A percentile compares a stretch with the other conserved stretches of the same genome.
phyloP scores from a whole-genome alignment of 2,113 vertebrate species.

The Scopus umbretta region DNA sequence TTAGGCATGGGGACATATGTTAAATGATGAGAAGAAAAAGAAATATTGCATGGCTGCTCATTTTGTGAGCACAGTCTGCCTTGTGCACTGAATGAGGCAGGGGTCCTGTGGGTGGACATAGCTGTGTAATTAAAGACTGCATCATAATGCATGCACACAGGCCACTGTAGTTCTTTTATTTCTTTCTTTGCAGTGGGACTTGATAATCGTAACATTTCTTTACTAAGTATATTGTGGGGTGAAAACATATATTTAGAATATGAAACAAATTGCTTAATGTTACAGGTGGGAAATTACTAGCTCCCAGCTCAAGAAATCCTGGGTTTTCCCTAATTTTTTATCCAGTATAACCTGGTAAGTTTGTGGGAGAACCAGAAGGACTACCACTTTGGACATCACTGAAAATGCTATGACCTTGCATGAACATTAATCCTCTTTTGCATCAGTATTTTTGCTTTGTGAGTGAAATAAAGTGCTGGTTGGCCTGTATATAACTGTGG shows the following conservation, averaged over 20 bases:
- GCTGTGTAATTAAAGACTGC: neutral
- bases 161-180: neutral
- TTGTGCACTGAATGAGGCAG: neutral
- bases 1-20: neutral
- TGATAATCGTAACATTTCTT: neutral
- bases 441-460: neutral
- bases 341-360: neutral
- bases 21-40: neutral
- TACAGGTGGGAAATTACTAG: neutral
- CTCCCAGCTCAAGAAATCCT: neutral
- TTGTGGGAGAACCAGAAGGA: neutral
- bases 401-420: neutral
- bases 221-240: neutral
- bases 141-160: neutral
- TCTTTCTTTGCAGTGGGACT: neutral
- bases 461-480: neutral
- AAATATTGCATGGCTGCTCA: neutral
- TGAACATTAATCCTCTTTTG: neutral
- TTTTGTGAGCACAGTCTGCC: neutral
- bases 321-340: neutral
- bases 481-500: neutral
- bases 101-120: neutral
- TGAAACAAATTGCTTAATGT: neutral
- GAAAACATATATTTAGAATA: neutral
- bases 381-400: neutral